Base-by-base conservation (phyloP, 2,797 vertebrate genomes). In the Taeniopygia guttata region DNA sequence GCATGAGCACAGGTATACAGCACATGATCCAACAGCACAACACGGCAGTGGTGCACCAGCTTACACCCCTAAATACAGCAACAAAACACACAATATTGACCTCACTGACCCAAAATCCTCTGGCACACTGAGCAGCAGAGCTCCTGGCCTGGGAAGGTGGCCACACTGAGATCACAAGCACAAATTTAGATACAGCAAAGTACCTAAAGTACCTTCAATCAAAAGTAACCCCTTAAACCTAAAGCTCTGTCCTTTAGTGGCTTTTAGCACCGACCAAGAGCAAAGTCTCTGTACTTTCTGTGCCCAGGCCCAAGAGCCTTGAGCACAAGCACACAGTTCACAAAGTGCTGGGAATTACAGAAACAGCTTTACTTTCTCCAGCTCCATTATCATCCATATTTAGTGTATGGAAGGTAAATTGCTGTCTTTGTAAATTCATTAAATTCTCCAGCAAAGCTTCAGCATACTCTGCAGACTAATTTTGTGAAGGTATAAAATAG, bases 1-100 rank as follows among this genome's bases (percentile, higher is more conserved):
- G 5, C 10, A 6, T 0, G 1, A 49, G 58, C 13, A 21, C 0
- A 30, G 30, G 23, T 5, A 12, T 9, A 10, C 36, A 45, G 9
- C 51, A 46, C 8, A 13, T 1, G 27, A 7, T 11, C 36, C 52
- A 70, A n/a, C 16, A 29, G 2, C n/a, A 6, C 16, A 29, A 2
- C n/a, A 6, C 3, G 3, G 11, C 43, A 82, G 32, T 9, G 21
- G 5, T 15, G 42, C 23, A 11, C 21, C 15, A 10, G 13, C 19
- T 81, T 11, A 59, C 17, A 75, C 3, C 17, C 17, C 67, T 9
- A 40, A 69, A n/a, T 0, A 8, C 25, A 72, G 60, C 10, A 68
- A 52, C 49, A 36, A 20, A 60, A 48, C 5, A 16, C 45, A 45
- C 9, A 25, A 11, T 43, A 30, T 1, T 14, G 14, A 20, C n/a